Evolutionary conservation across 2,113 vertebrate species (phyloP), one percentile per base, ranked within the genome.

Genomic region (Corythaixoides concolor): DNA sequence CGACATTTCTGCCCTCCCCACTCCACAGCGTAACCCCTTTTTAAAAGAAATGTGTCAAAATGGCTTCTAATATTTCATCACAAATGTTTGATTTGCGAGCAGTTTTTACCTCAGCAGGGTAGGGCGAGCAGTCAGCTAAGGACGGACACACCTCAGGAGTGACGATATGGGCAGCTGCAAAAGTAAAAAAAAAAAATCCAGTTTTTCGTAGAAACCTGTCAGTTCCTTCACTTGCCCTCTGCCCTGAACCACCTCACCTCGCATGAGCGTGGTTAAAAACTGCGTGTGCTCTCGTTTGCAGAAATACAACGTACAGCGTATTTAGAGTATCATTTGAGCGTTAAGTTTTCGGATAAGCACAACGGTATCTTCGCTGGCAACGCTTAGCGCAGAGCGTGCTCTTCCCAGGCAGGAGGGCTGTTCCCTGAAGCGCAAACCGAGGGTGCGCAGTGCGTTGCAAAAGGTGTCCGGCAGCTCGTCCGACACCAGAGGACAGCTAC

Each of bases 241-340:
- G 39, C 59, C 69, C 37, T 15, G n/a, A 72, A 17, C n/a, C 20
- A 12, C 52, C 20, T 72, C 58, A 4, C 55, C 15, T 12, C 8
- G 5, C 2, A 30, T 4, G 20, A 72, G 63, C 2, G 0, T 12
- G 17, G 59, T 22, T 39, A 27, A 66, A 67, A 72, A 3, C 24
- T 4, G 9, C 10, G 4, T 0, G 2, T 64, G 21, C 33, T 76
- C 53, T 24, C 6, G 2, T 32, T 2, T 28, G 62, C 10, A 20
- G 53, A 56, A 52, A 50, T 19, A 17, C 6, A 6, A 43, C 1
- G 6, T 35, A 19, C 30, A 11, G 49, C 35, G 3, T 3, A 5
- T 15, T 30, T 30, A 24, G 49, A 26, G 11, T 8, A 19, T 14
- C 8, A 5, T 43, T 68, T n/a, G 41, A 19, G 16, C 19, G 0